Evolutionary conservation across 2,113 vertebrate species (phyloP), one percentile per base, ranked within the genome.

Genomic region (Xyliphius kryptos): DNA sequence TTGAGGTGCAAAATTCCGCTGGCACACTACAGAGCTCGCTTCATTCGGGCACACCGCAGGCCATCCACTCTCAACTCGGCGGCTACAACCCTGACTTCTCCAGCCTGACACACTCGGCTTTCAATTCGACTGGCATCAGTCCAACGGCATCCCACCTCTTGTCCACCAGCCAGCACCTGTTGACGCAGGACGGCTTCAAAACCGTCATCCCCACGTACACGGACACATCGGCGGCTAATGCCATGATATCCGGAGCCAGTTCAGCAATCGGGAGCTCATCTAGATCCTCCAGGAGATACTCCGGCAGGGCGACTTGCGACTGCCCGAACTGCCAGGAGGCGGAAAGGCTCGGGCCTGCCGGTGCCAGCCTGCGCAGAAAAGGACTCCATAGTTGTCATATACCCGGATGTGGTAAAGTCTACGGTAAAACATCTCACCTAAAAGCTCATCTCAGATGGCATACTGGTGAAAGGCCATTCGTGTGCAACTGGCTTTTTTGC

Each of bases 321-420:
- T 98, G 95, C 80, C 95, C 95, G 56, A 98, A 97, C 83, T 98
- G 95, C 77, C 95, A 98, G 80, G 95, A 98, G 86, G 94, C 95
- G 9, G 95, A 98, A 85, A 82, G 94, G 54, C 88, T 98, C 61
- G 94, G 94, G 47, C 95, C 95, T 63, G 94, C 93, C n/a, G 95
- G 95, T 69, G 95, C 93, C 48, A 95, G 95, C 69, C 87, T 97
- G 66, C 80, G 92, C 48, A 90, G 95, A 69, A 96, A 97, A 76
- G 95, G 95, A 73, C 90, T 95, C 19, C 93, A 95, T 83, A 95
- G 91, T 80, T 92, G 90, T 75, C 90, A 92, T 79, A 92, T 92
- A 54, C 90, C 90, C 9, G 90, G 90, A 76, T 92, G 90, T 80
- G 90, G 90, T 9, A 92, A 92, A 68, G 90, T 92, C 54, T 92